A percentile compares a stretch with the other conserved stretches of the same genome.
Evolutionary conservation across 2,888 invertebrate species (phyloP).

Genomic region (Agrypnus murinus): DNA sequence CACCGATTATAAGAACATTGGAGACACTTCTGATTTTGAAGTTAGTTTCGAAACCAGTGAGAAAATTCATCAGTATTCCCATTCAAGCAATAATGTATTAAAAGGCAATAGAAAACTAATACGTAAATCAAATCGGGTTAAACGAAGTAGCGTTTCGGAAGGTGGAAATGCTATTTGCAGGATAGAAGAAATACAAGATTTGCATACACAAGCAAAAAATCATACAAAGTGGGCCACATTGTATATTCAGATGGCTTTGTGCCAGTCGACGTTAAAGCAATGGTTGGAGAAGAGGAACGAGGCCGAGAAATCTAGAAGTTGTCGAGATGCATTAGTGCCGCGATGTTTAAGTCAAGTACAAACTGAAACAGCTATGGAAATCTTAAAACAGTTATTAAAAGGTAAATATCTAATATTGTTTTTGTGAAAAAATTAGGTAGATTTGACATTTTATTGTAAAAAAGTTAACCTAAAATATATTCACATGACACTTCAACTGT

Average conservation of each 20-base stretch:
- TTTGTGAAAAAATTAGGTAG: too few relatives aligned
- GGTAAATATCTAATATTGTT: too few relatives aligned
- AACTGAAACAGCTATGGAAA: constrained; percentile 74
- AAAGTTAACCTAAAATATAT: too few relatives aligned
- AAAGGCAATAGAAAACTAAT: constrained; percentile 26
- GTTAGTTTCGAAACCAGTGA: constrained; percentile 57
- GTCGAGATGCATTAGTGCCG: constrained; percentile 60
- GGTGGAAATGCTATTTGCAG: constrained; percentile 65
- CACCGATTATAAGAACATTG: constrained; percentile 33
- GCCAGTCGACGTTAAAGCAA: constrained; percentile 83
- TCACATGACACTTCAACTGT: too few relatives aligned
- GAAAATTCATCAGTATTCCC: constrained; percentile 53
- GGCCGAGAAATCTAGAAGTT: constrained; percentile 53
- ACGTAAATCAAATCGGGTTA: constrained; percentile 51
- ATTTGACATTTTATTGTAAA: too few relatives aligned
- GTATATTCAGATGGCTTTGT: constrained; percentile 90
- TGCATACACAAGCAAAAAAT: constrained; percentile 55
- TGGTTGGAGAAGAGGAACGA: constrained; percentile 82
- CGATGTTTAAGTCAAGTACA: constrained; percentile 58
- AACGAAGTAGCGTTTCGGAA: constrained; percentile 66
- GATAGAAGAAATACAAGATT: constrained; percentile 62
- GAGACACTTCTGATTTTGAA: constrained; percentile 65
- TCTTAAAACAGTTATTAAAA: constrained; percentile 81
- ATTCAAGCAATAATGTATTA: constrained; percentile 39
- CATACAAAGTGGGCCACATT: constrained; percentile 80